These are phyloP conservation scores for Melanogrammus aeglefinus DNA, from an alignment of 2,797 vertebrate species.

Conservation along the genomic window DNA sequence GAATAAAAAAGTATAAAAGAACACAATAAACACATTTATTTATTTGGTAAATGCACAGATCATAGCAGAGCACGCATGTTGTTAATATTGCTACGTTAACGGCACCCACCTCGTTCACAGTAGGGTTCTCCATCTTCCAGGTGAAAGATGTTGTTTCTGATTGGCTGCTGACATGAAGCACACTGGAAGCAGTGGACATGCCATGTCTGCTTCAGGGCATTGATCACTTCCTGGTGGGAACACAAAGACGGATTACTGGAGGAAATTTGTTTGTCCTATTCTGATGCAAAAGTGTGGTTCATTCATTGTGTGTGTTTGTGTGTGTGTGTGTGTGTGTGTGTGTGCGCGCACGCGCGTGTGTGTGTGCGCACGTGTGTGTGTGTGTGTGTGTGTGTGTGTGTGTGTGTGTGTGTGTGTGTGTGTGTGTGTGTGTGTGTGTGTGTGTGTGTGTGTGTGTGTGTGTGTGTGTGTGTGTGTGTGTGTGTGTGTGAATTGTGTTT, in stretches of 20 bases:
- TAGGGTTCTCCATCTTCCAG: conserved; percentile 94
- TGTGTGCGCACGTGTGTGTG: neutral
- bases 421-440: neutral
- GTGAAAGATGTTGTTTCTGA: conserved; percentile 93
- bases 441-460: neutral
- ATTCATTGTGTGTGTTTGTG: neutral
- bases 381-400: neutral
- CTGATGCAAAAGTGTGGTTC: neutral
- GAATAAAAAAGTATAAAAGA: neutral
- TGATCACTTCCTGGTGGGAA: conserved; percentile 90
- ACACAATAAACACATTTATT: neutral
- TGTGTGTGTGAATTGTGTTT: neutral
- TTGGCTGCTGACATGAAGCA: conserved; percentile 89
- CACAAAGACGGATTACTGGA: conserved; percentile 19
- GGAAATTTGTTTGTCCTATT: neutral
- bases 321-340: neutral
- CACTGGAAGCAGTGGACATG: conserved; percentile 93
- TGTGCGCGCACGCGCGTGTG: no score
- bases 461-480: neutral
- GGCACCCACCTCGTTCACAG: conserved; percentile 87
- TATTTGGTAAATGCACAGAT: neutral
- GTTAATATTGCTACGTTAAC: neutral
- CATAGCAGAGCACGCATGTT: neutral
- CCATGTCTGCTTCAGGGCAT: conserved; percentile 95
- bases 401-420: neutral